phyloP scores from a whole-genome alignment of 2,888 invertebrate species.

The Cartodere bifasciata region DNA sequence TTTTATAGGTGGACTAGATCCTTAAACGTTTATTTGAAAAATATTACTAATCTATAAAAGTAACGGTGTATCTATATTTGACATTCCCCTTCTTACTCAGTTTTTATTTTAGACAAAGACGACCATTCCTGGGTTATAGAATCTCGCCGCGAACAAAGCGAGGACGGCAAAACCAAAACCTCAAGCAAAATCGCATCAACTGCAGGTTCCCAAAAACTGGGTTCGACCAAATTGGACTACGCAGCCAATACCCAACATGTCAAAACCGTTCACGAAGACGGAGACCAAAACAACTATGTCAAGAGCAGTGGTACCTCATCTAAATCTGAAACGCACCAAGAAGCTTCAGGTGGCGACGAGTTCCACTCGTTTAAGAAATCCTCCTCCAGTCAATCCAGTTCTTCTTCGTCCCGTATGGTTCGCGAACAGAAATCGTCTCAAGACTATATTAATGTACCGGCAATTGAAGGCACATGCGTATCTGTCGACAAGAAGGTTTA shows the following conservation, averaged over 20 bases:
- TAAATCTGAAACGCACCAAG: conserved; percentile 38
- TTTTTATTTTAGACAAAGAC: conserved; percentile 32
- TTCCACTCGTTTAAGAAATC: conserved; percentile 32
- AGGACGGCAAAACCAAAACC: conserved; percentile 51
- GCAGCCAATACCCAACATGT: conserved; percentile 50
- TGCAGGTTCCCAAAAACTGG: conserved; percentile 49
- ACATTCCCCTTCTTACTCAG: too few relatives aligned
- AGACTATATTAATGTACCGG: background rate
- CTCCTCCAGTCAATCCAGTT: conserved; percentile 27
- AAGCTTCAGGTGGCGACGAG: conserved; percentile 39
- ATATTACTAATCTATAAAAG: too few relatives aligned
- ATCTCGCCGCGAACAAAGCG: conserved; percentile 44
- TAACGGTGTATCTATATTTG: too few relatives aligned
- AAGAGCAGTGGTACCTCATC: conserved; percentile 38
- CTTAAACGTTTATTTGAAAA: too few relatives aligned
- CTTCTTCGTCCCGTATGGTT: conserved; percentile 27
- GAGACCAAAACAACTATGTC: conserved; percentile 41
- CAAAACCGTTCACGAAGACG: conserved; percentile 40
- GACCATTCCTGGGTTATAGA: too few relatives aligned
- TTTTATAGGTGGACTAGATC: too few relatives aligned
- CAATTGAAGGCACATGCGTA: conserved; percentile 1
- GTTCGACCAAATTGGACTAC: conserved; percentile 51
- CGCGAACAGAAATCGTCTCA: conserved; percentile 20
- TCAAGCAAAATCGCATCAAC: conserved; percentile 49
- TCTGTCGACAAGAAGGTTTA: conserved; percentile 16